phyloP scores from a whole-genome alignment of 1,140 invertebrate species.

The Planococcus citri region DNA sequence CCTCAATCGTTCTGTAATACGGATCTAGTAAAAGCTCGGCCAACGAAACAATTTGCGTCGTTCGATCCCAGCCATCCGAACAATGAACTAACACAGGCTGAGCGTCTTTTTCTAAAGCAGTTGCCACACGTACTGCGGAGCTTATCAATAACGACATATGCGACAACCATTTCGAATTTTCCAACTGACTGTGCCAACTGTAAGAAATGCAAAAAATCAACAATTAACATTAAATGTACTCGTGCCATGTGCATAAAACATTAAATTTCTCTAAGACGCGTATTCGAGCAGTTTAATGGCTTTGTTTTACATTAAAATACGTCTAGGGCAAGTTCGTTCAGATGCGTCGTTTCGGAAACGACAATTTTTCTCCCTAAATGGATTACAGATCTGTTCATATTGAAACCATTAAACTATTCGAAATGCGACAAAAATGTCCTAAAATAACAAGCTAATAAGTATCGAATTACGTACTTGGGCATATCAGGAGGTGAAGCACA shows the following conservation, averaged over 20 bases:
- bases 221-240: slow-evolving; percentile 18
- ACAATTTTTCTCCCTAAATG: too few species aligned
- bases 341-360: too few species aligned
- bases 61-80: slow-evolving; percentile 94
- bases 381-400: too few species aligned
- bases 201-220: slow-evolving; percentile 28
- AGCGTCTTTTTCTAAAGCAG: slow-evolving; percentile 66
- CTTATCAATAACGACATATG: slow-evolving; percentile 72
- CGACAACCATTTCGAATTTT: slow-evolving; percentile 80
- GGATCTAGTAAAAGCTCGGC: slow-evolving; percentile 87
- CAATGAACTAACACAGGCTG: slow-evolving; percentile 90
- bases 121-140: slow-evolving; percentile 63
- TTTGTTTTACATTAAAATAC: too few species aligned
- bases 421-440: too few species aligned
- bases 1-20: slow-evolving; percentile 81
- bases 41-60: slow-evolving; percentile 82
- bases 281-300: background rate
- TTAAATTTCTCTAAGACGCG: background rate
- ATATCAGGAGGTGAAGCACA: slow-evolving; percentile 62
- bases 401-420: too few species aligned
- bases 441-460: too few species aligned
- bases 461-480: slow-evolving; percentile 45
- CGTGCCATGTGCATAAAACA: too few species aligned
- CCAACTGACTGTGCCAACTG: slow-evolving; percentile 77
- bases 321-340: too few species aligned